Percentiles rank a stretch among this genome's conserved stretches.
Conservation (phyloP, 2,888 invertebrate genomes). For the Heliothis peltigera region DNA sequence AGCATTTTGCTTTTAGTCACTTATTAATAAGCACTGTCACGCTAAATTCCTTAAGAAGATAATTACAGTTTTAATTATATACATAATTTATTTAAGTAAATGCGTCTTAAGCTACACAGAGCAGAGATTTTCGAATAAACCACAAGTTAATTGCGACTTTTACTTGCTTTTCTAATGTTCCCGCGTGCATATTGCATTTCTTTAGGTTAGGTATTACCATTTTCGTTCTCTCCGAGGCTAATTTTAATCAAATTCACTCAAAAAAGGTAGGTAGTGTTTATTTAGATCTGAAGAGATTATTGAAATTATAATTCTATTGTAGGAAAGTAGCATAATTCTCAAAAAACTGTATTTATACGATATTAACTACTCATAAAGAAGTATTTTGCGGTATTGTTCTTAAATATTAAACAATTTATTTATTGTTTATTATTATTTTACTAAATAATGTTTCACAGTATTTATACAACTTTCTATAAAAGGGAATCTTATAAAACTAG, state of each 20-base stretch:
- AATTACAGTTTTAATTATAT: constrained; percentile 16
- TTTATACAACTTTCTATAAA: constrained; percentile 21
- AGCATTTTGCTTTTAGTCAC: constrained; percentile 23
- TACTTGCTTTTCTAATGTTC: neutral
- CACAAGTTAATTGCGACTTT: neutral
- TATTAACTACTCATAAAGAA: constrained; percentile 12
- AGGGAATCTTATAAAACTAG: neutral
- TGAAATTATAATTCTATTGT: neutral
- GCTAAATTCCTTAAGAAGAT: constrained; percentile 4
- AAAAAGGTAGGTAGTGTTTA: constrained; percentile 13
- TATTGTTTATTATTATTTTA: constrained; percentile 1
- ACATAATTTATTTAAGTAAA: neutral
- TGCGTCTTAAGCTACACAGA: neutral
- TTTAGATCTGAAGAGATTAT: constrained; percentile 39
- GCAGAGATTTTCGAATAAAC: neutral
- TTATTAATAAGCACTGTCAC: constrained; percentile 16
- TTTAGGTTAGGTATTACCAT: neutral
- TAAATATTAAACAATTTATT: constrained; percentile 11
- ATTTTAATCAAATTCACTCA: neutral
- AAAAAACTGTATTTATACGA: neutral
- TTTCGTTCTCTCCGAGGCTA: neutral
- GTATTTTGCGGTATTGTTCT: constrained; percentile 36
- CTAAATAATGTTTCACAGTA: constrained; percentile 18
- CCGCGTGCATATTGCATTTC: neutral
- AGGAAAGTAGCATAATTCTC: constrained; percentile 4